phyloP scores from a whole-genome alignment of 2,113 vertebrate species.

The Ciconia stormi region DNA sequence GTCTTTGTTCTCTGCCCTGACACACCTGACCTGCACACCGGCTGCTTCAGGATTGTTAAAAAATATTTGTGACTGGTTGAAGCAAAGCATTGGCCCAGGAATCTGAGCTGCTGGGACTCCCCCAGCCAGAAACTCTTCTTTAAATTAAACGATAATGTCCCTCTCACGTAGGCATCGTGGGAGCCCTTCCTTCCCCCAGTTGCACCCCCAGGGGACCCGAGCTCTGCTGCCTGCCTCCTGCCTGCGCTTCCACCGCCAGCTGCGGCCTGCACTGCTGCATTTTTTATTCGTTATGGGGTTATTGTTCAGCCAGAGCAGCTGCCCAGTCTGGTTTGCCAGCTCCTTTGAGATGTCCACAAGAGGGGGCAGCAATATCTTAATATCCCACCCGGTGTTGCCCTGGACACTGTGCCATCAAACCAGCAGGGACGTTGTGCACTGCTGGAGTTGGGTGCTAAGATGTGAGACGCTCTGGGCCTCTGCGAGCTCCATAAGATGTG shows the following conservation, averaged over 20 bases:
- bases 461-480: background rate
- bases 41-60: background rate
- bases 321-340: background rate
- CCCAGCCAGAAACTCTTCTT: background rate
- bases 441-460: background rate
- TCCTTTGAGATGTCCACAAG: background rate
- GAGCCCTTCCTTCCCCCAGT: background rate
- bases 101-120: background rate
- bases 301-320: background rate
- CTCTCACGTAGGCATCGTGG: background rate
- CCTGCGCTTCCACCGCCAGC: fast-evolving
- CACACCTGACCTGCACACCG: background rate
- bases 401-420: background rate
- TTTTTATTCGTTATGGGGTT: background rate
- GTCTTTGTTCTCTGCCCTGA: slow-evolving; percentile 33
- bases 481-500: fast-evolving
- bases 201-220: background rate
- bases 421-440: background rate
- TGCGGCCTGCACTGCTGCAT: background rate
- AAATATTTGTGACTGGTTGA: background rate
- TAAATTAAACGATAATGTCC: background rate
- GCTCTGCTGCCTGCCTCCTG: background rate
- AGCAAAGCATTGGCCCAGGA: background rate
- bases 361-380: background rate
- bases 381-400: background rate